A percentile compares a stretch with the other conserved stretches of the same genome.
Conservation (phyloP, 2,888 invertebrate genomes). For the Scaptomyza cyrtandrae region DNA sequence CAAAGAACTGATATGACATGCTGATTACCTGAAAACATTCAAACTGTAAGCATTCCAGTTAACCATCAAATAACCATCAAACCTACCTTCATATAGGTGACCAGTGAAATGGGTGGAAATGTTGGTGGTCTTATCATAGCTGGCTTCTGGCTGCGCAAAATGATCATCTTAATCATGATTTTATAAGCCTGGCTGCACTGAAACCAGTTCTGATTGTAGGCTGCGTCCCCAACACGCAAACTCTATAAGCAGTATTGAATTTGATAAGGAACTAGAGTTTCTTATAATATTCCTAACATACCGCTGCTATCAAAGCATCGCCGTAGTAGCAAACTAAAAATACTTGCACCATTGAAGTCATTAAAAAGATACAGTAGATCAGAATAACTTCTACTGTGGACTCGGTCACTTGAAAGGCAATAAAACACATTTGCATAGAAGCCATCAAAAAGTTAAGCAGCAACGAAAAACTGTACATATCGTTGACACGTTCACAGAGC, state of each 20-base stretch:
- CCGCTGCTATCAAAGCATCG: constrained; percentile 75
- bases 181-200: constrained; percentile 67
- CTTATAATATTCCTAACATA: constrained; percentile 25
- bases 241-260: constrained; percentile 60
- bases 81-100: constrained; percentile 79
- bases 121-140: constrained; percentile 78
- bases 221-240: constrained; percentile 72
- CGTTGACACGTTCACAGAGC: constrained; percentile 69
- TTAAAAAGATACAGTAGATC: constrained; percentile 76
- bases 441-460: constrained; percentile 81
- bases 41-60: neutral
- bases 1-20: constrained; percentile 80
- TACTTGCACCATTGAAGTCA: constrained; percentile 79
- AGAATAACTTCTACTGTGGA: constrained; percentile 71
- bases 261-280: neutral
- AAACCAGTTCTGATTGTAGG: constrained; percentile 81
- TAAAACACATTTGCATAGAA: constrained; percentile 81
- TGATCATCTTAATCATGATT: constrained; percentile 67
- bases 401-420: constrained; percentile 81
- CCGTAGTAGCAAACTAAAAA: constrained; percentile 81
- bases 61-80: fast-evolving
- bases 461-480: constrained; percentile 71
- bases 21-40: constrained; percentile 66
- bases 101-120: constrained; percentile 79
- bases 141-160: constrained; percentile 76